Evolutionary conservation across 1,140 invertebrate species (phyloP), one percentile per base, ranked within the genome.

Genomic region (Caenorhabditis brenneri): DNA sequence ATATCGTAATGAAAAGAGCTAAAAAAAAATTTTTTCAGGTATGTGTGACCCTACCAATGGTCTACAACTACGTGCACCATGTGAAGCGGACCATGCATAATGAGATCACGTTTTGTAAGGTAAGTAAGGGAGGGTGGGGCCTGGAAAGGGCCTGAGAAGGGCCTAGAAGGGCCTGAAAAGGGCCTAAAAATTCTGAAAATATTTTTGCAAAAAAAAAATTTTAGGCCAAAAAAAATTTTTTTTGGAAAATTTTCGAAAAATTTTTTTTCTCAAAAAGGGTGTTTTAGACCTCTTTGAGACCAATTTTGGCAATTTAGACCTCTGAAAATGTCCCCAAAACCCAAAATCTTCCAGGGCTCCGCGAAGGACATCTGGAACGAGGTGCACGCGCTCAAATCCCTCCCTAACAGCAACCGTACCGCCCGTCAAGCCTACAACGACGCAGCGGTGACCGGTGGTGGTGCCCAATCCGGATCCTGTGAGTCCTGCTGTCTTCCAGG

Each of bases 321-420:
- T n/a, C n/a, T n/a, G n/a, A n/a, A n/a, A n/a, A n/a, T n/a, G n/a
- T n/a, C 4, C 29, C 9, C 2, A 15, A 1, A 42, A 42, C 36
- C 42, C 19, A 2, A 46, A n/a, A 19, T 24, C 9, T 85, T 85
- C 65, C 55, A 86, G 85, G 86, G 86, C 2, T 86, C 86, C 39
- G 86, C 86, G 29, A 86, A 86, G 78, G 86, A 86, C 85, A 86
- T 86, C 79, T 86, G 86, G 86, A 51, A 51, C n/a, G 86, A 86
- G 69, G 86, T 86, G 0, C 51, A 86, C 81, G 29, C 48, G 7
- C 53, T 86, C 7, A 86, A 86, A 86, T 81, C 79, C 36, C 39
- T 86, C 24, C 84, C 86, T 7, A 80, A 48, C 79, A 49, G 53
- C 65, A 86, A 86, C 85, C 24, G 86, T 24, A 86, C 86, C 58